phyloP scores from a whole-genome alignment of 1,140 invertebrate genomes.

The Cardiocondyla obscurior region DNA sequence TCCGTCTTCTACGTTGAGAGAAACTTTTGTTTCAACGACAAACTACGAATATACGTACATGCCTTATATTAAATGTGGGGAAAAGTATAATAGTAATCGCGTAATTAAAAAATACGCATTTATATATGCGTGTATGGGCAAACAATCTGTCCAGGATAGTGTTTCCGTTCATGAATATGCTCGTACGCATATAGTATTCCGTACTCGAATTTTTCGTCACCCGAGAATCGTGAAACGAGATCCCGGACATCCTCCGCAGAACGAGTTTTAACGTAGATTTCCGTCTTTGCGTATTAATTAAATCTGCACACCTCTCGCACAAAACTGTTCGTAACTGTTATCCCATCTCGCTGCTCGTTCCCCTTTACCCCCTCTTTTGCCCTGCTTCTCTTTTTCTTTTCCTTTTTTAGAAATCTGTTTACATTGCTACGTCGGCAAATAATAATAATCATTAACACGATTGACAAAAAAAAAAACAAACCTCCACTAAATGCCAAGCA shows the following conservation, averaged over 20 bases:
- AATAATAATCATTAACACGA: background rate
- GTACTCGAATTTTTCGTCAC: conserved; percentile 61
- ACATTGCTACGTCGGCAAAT: background rate
- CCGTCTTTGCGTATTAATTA: conserved; percentile 55
- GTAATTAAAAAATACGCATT: background rate
- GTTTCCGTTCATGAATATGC: conserved; percentile 74
- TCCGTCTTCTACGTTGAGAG: too few relatives aligned
- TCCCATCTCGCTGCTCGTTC: background rate
- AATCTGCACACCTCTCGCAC: background rate
- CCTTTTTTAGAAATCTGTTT: conserved; percentile 1
- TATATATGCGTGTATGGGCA: background rate
- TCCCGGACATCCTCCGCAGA: conserved; percentile 38
- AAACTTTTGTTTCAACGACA: too few relatives aligned
- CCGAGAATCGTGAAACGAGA: conserved; percentile 71
- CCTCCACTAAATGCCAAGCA: background rate
- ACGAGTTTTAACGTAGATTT: conserved; percentile 62
- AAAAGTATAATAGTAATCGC: too few relatives aligned
- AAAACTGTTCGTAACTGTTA: background rate
- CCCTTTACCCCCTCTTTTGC: too few relatives aligned
- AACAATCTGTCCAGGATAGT: conserved; percentile 64
- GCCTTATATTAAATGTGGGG: too few relatives aligned
- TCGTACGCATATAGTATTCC: conserved; percentile 72
- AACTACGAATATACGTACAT: too few relatives aligned
- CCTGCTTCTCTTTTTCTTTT: background rate
- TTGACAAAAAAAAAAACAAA: background rate